These are phyloP conservation scores for Balearica regulorum DNA, from an alignment of 2,797 vertebrate species.

Conservation along the genomic window DNA sequence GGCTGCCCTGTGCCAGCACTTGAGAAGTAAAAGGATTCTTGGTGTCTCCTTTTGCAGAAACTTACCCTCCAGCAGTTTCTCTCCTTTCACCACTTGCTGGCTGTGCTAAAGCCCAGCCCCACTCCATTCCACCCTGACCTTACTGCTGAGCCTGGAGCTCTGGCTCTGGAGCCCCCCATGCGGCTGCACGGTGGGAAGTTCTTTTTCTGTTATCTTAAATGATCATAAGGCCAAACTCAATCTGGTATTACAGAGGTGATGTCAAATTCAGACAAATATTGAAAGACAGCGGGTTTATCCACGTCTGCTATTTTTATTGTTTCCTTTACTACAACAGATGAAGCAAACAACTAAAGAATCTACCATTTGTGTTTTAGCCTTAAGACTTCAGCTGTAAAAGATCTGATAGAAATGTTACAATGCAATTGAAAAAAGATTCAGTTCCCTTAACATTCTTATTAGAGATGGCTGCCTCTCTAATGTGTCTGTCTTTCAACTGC, in stretches of 20 bases:
- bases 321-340: not conserved
- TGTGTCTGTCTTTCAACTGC: not conserved
- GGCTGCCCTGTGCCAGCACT: not conserved
- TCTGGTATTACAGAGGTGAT: not conserved
- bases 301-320: not conserved
- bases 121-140: not conserved
- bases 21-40: not conserved
- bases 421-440: not conserved
- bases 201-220: not conserved
- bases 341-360: not conserved
- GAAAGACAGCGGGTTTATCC: not conserved
- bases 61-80: not conserved
- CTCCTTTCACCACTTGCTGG: accelerated
- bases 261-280: not conserved
- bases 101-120: not conserved
- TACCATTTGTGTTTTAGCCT: not conserved
- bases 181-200: accelerated
- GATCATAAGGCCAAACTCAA: not conserved
- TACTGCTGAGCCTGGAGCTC: not conserved
- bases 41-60: not conserved
- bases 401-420: not conserved
- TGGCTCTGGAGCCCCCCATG: not conserved
- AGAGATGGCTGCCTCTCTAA: not conserved
- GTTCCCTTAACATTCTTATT: not conserved
- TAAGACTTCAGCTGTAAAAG: not conserved